Evolutionary conservation across 2,113 vertebrate species (phyloP).

Genomic region (Nibea albiflora): DNA sequence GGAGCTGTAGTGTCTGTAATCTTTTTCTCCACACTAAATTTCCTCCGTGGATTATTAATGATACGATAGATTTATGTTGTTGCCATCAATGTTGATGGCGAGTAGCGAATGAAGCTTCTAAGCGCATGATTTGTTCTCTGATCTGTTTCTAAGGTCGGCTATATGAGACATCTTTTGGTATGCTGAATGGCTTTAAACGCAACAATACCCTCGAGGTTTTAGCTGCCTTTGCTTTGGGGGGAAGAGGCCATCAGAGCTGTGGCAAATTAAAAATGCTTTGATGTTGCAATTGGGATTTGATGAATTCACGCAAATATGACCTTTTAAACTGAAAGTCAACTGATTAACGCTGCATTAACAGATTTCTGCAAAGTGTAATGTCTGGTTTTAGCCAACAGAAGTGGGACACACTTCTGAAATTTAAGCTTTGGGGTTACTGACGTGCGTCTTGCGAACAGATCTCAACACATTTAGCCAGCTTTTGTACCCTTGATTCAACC

Average conservation of each 20-base stretch:
- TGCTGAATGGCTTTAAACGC: neutral
- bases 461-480: neutral
- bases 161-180: neutral
- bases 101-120: neutral
- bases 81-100: neutral
- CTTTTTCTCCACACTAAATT: neutral
- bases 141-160: neutral
- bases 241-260: neutral
- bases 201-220: neutral
- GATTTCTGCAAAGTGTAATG: neutral
- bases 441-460: neutral
- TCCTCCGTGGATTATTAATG: neutral
- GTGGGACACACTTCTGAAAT: neutral
- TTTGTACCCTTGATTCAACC: neutral
- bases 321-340: neutral
- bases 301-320: neutral
- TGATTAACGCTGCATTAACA: neutral
- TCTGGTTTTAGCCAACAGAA: neutral
- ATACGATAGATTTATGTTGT: neutral
- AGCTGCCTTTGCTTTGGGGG: neutral
- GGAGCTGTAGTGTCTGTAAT: slow-evolving; percentile 3
- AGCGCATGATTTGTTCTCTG: neutral
- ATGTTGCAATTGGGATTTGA: neutral
- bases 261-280: neutral
- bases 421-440: neutral